Conservation (phyloP, 2,113 vertebrate species). For the Arizona elegans region DNA sequence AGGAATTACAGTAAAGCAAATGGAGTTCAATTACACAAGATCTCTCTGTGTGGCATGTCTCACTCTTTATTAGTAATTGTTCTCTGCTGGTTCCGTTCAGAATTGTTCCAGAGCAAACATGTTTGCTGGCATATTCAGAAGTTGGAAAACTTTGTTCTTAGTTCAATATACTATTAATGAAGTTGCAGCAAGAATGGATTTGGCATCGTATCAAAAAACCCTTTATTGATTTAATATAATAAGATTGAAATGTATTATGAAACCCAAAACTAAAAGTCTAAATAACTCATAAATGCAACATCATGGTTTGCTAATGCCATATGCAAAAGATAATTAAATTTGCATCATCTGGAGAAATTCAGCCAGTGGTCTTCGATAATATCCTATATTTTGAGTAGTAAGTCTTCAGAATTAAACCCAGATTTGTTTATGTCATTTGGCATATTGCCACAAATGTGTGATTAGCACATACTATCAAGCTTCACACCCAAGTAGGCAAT, state of each 20-base stretch:
- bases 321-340: not conserved
- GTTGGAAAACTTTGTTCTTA: not conserved
- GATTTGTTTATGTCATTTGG: not conserved
- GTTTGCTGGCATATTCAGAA: not conserved
- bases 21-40: not conserved
- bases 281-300: not conserved
- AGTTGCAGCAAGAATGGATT: not conserved
- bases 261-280: not conserved
- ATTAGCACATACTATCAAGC: not conserved
- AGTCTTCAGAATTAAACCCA: not conserved
- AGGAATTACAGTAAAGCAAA: not conserved
- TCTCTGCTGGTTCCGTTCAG: not conserved
- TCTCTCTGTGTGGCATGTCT: not conserved
- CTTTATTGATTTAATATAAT: not conserved
- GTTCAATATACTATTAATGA: not conserved
- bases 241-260: not conserved
- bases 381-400: not conserved
- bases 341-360: not conserved
- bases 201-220: not conserved
- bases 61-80: not conserved
- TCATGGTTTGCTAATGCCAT: not conserved
- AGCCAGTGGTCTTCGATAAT: not conserved
- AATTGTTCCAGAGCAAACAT: not conserved
- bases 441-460: not conserved
- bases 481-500: not conserved